A percentile compares a stretch with the other conserved stretches of the same genome.
phyloP scores from a whole-genome alignment of 2,888 invertebrate genomes.

The Lacanobia wlatinum region DNA sequence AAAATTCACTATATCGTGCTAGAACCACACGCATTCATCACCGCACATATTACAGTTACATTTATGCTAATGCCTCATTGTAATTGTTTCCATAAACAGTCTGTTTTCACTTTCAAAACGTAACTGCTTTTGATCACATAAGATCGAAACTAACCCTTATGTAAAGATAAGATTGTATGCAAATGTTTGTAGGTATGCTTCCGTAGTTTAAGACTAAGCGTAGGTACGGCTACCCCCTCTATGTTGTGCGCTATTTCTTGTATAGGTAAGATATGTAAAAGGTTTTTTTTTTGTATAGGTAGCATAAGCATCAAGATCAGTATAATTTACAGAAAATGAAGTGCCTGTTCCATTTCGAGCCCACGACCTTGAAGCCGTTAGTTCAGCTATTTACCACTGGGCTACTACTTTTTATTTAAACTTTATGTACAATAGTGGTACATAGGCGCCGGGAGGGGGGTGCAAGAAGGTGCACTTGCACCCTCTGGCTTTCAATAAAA shows the following conservation, averaged over 20 bases:
- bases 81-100: conserved; percentile 69
- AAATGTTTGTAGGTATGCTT: neutral
- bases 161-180: conserved; percentile 33
- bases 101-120: conserved; percentile 77
- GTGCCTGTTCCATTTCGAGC: too few species aligned
- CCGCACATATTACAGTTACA: conserved; percentile 64
- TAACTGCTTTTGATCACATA: conserved; percentile 67
- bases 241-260: neutral
- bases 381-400: neutral
- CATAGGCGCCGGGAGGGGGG: too few species aligned
- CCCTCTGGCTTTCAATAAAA: too few species aligned
- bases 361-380: neutral
- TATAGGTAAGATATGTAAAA: neutral
- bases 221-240: neutral
- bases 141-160: conserved; percentile 57
- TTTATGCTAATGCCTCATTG: conserved; percentile 69
- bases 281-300: neutral
- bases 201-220: conserved; percentile 1
- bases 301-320: neutral
- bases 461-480: too few species aligned
- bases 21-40: conserved; percentile 43
- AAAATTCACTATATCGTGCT: conserved; percentile 28
- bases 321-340: neutral
- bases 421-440: too few species aligned
- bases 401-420: neutral